These are phyloP conservation scores for Subacronicta megacephala DNA, from an alignment of 2,888 invertebrate species.

Conservation along the genomic window DNA sequence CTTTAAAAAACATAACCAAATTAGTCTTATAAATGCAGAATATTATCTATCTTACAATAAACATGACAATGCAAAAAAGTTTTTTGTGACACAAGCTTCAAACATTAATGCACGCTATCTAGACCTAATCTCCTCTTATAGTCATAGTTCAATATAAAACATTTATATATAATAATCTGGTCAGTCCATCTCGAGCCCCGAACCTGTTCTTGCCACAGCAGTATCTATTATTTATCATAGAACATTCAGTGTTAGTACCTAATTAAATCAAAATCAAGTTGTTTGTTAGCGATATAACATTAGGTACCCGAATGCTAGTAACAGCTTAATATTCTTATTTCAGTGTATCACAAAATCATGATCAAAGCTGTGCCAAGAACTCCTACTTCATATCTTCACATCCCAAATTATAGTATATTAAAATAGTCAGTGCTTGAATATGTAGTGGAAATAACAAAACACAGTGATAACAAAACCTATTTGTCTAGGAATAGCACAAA, in stretches of 20 bases:
- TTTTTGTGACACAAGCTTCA: slow-evolving; percentile 73
- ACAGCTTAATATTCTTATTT: slow-evolving; percentile 26
- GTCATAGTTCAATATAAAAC: slow-evolving; percentile 77
- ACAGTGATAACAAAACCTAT: slow-evolving; percentile 57
- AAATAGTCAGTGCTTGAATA: slow-evolving; percentile 54
- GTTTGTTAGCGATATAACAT: slow-evolving; percentile 26
- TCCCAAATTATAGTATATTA: slow-evolving; percentile 65
- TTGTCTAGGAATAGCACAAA: slow-evolving; percentile 51
- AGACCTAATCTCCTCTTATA: slow-evolving; percentile 71
- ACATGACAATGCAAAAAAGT: slow-evolving; percentile 65
- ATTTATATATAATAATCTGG: slow-evolving; percentile 79
- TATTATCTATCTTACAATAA: slow-evolving; percentile 52
- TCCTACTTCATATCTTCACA: slow-evolving; percentile 61
- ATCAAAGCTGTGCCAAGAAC: slow-evolving; percentile 76
- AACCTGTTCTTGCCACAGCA: slow-evolving; percentile 79
- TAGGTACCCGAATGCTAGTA: slow-evolving; percentile 21
- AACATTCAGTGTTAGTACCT: slow-evolving; percentile 41
- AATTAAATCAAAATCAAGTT: too few relatives aligned
- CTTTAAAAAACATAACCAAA: slow-evolving; percentile 24
- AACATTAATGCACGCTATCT: slow-evolving; percentile 78
- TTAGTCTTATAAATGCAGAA: slow-evolving; percentile 36
- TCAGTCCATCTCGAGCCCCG: slow-evolving; percentile 83
- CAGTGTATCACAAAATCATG: slow-evolving; percentile 28
- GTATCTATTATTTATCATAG: slow-evolving; percentile 47
- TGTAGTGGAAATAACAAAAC: slow-evolving; percentile 57